phyloP scores from a whole-genome alignment of 2,888 invertebrate genomes.

The Eupithecia centaureata region DNA sequence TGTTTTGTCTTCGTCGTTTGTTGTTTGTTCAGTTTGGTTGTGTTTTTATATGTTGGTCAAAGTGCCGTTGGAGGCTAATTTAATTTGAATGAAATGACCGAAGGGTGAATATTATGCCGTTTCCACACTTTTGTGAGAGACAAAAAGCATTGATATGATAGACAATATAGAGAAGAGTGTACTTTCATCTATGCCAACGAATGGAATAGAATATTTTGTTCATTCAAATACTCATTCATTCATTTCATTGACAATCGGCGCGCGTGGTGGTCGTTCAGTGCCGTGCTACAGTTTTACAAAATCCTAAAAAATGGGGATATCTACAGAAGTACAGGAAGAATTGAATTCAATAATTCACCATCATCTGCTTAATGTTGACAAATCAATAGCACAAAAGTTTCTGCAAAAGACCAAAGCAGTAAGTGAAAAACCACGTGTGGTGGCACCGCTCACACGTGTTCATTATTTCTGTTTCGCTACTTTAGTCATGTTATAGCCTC shows the following conservation, averaged over 20 bases:
- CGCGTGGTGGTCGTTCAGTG: constrained; percentile 13
- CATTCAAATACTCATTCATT: constrained; percentile 3
- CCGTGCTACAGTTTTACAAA: constrained; percentile 17
- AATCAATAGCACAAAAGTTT: constrained; percentile 87
- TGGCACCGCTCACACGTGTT: constrained; percentile 63
- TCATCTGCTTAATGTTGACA: constrained; percentile 86
- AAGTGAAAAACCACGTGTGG: constrained; percentile 82
- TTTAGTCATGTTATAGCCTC: background rate
- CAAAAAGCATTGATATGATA: background rate
- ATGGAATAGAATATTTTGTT: background rate
- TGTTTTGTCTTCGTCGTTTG: constrained; percentile 9
- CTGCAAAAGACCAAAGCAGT: constrained; percentile 90
- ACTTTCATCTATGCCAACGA: background rate
- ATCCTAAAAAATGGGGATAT: constrained; percentile 62
- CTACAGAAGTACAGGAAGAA: constrained; percentile 59
- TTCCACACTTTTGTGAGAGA: background rate
- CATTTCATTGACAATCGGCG: constrained; percentile 33
- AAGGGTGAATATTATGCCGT: background rate
- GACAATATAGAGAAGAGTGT: background rate
- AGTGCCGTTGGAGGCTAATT: background rate
- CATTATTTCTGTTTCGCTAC: background rate
- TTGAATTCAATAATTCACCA: constrained; percentile 86
- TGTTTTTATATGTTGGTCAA: background rate
- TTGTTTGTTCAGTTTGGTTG: constrained; percentile 2
- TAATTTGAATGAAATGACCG: constrained; percentile 8